These are phyloP conservation scores for Metaphire vulgaris DNA, from an alignment of 1,140 invertebrate genomes.

Conservation along the genomic window DNA sequence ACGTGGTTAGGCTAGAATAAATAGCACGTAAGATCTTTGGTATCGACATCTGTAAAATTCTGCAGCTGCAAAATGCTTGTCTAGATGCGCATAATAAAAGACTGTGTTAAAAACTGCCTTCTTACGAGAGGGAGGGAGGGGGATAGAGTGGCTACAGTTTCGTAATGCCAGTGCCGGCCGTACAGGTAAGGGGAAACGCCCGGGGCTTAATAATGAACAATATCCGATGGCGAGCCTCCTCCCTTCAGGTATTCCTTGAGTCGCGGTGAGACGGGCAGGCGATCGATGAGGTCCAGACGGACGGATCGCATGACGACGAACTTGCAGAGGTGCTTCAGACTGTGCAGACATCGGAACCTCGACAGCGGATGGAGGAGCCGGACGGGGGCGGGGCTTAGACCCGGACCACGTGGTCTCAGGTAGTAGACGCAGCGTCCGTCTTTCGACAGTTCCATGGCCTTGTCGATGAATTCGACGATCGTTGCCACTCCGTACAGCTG, in stretches of 20 bases:
- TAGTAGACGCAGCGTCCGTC: slow-evolving; percentile 93
- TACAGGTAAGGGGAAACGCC: no score
- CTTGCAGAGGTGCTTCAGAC: slow-evolving; percentile 67
- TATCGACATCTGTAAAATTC: no score
- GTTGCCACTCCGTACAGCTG: slow-evolving; percentile 64
- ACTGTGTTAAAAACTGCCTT: no score
- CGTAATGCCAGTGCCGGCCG: no score
- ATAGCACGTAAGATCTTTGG: no score
- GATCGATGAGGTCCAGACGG: slow-evolving; percentile 77
- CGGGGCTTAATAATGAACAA: no score
- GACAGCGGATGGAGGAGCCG: slow-evolving; percentile 93
- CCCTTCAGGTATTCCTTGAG: slow-evolving; percentile 80
- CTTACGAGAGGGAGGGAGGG: no score
- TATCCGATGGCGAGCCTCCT: no score
- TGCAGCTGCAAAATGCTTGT: no score
- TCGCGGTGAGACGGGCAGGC: slow-evolving; percentile 76
- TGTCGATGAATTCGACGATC: slow-evolving; percentile 96
- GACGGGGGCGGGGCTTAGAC: slow-evolving; percentile 58
- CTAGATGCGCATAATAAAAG: no score
- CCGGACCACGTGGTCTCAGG: slow-evolving; percentile 74
- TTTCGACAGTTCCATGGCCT: slow-evolving; percentile 86
- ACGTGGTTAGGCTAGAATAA: no score
- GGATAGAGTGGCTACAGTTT: no score
- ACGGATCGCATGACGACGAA: slow-evolving; percentile 67
- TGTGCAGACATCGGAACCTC: slow-evolving; percentile 85